These are phyloP conservation scores for Clupea harengus DNA, from an alignment of 2,113 vertebrate species.

Conservation along the genomic window DNA sequence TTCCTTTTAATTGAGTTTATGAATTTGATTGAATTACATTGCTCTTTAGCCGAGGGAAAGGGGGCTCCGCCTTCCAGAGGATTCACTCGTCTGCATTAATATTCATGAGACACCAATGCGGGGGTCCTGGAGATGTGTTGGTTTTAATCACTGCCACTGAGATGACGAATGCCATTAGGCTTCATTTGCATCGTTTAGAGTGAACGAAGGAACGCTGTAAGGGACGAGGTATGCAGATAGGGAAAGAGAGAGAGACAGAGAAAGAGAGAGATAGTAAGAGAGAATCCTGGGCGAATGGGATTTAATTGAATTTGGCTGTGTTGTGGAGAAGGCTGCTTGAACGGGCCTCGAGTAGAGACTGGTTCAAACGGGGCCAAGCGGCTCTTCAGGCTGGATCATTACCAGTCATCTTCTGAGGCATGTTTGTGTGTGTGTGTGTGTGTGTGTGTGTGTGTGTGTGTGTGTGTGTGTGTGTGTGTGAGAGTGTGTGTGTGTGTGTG, in stretches of 20 bases:
- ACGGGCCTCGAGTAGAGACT: neutral
- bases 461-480: neutral
- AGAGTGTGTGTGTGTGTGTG: neutral
- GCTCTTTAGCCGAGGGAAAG: slow-evolving; percentile 21
- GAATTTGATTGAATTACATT: slow-evolving; percentile 46
- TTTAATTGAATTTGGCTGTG: slow-evolving; percentile 3
- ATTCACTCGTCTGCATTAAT: slow-evolving; percentile 37
- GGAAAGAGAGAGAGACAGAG: neutral
- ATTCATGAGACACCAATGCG: slow-evolving; percentile 38
- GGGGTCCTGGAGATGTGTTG: slow-evolving; percentile 39
- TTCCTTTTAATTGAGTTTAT: slow-evolving; percentile 32
- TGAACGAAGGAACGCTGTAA: neutral
- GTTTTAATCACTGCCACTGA: slow-evolving; percentile 42
- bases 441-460: neutral
- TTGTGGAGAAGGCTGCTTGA: neutral
- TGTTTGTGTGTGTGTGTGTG: neutral
- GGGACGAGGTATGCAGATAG: neutral
- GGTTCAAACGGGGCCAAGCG: neutral
- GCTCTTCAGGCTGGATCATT: slow-evolving; percentile 4
- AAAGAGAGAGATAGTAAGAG: neutral
- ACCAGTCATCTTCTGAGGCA: neutral
- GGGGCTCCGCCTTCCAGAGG: neutral
- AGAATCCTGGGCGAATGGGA: slow-evolving; percentile 3
- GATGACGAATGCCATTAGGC: slow-evolving; percentile 37
- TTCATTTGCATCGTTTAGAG: slow-evolving; percentile 35